phyloP scores from a whole-genome alignment of 2,113 vertebrate species.

The Scalopus aquaticus region DNA sequence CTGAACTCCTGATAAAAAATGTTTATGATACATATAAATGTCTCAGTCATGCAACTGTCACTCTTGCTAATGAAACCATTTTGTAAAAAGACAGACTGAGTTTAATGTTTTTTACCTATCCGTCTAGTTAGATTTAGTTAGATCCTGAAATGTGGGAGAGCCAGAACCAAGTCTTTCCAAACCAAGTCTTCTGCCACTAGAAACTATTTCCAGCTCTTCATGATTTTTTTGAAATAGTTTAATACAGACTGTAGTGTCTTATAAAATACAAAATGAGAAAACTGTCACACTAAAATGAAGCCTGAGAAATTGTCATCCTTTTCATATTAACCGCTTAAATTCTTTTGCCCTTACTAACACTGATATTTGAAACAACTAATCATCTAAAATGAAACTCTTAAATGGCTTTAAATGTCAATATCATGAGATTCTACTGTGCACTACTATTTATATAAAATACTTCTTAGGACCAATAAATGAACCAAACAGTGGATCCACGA shows the following conservation, averaged over 20 bases:
- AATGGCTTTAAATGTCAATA: constrained; percentile 43
- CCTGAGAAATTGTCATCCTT: constrained; percentile 77
- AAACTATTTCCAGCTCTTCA: constrained; percentile 81
- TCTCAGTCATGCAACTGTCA: constrained; percentile 85
- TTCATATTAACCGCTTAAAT: constrained; percentile 78
- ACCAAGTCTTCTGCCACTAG: constrained; percentile 81
- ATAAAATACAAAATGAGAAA: constrained; percentile 82
- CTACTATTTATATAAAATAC: constrained; percentile 62
- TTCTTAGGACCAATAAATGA: constrained; percentile 50
- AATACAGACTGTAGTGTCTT: constrained; percentile 76
- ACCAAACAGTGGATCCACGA: constrained; percentile 37
- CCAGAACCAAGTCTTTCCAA: constrained; percentile 79
- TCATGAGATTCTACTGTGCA: constrained; percentile 45
- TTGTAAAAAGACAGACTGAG: constrained; percentile 83
- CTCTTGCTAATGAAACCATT: constrained; percentile 86
- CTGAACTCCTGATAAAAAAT: constrained; percentile 78
- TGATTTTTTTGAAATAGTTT: constrained; percentile 84
- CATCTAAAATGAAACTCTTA: constrained; percentile 71
- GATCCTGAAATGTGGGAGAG: constrained; percentile 71
- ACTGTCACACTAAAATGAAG: constrained; percentile 77
- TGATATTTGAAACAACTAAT: constrained; percentile 74
- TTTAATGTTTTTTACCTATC: constrained; percentile 81
- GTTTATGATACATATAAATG: constrained; percentile 80
- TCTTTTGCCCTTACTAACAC: constrained; percentile 67
- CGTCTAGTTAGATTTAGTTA: constrained; percentile 81